phyloP scores from a whole-genome alignment of 2,797 vertebrate species.

The Amazona ochrocephala region DNA sequence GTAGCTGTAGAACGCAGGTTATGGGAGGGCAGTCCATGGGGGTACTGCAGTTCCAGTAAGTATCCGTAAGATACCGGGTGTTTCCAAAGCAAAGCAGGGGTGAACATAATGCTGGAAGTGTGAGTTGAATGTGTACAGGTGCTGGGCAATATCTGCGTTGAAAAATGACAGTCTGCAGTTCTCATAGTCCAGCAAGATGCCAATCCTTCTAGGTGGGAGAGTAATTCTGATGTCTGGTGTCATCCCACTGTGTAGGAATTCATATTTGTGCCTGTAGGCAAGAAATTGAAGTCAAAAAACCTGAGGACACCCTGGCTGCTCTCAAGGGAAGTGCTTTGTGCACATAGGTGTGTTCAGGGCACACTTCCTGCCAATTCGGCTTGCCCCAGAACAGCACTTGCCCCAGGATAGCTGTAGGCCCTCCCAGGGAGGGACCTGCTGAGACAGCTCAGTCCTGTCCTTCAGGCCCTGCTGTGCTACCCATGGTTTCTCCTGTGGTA shows the following conservation, averaged over 20 bases:
- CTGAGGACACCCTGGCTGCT: neutral
- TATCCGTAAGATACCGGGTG: constrained; percentile 85
- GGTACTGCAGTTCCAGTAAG: constrained; percentile 81
- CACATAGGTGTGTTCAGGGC: neutral
- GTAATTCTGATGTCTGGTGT: constrained; percentile 92
- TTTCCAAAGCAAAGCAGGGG: constrained; percentile 92
- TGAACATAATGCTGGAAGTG: constrained; percentile 83
- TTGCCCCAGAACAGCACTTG: neutral
- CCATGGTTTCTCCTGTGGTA: neutral
- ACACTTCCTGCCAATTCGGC: neutral
- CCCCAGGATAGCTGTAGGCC: neutral
- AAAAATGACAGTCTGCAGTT: constrained; percentile 87
- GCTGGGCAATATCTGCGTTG: constrained; percentile 87
- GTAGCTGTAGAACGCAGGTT: neutral
- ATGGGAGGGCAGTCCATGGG: constrained; percentile 40
- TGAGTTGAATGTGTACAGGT: constrained; percentile 86
- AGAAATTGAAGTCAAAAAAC: neutral
- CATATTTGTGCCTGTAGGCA: constrained; percentile 86
- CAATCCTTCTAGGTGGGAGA: constrained; percentile 82
- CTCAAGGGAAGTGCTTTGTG: neutral
- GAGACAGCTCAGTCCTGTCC: neutral
- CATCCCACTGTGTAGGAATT: constrained; percentile 88
- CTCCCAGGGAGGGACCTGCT: neutral
- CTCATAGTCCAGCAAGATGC: constrained; percentile 88
- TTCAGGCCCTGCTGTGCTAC: neutral